Base-by-base conservation (phyloP, 2,113 vertebrate species). In the Bubo scandiacus region DNA sequence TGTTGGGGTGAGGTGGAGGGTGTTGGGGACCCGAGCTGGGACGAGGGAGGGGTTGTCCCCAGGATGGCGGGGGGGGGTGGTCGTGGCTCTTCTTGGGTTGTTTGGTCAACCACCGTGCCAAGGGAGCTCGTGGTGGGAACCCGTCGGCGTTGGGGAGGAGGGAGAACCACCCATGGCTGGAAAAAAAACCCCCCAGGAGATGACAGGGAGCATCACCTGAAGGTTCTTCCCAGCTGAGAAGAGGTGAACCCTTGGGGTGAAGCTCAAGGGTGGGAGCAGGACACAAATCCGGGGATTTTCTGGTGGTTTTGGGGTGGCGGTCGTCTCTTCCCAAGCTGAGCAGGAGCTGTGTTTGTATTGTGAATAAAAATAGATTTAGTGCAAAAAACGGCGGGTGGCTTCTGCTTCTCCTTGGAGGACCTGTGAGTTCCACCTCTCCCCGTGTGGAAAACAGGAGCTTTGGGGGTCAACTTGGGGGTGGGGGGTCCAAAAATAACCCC, bases 361-460 rank as follows among this genome's bases (percentile, higher is more conserved):
- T 91, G 81, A 95, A 94, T 94, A 71, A 91, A 94, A 84, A 54
- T 93, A 95, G 94, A 54, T 25, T 86, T 86, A 89, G 92, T 20
- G 54, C 23, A 36, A 47, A 54, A 32, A 20, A 18, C 15, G 8
- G 10, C 8, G 6, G 54, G 36, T 73, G n/a, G 68, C 45, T 47
- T n/a, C 30, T 23, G 23, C 57, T 38, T 88, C 58, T 72, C 75
- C 58, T n/a, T 7, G 40, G 55, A n/a, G 25, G 19, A 45, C 4
- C 62, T 32, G 12, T 1, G 3, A 18, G n/a, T 42, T 30, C 72
- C 36, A 9, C 16, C 54, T 43, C 43, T 40, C 34, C 17, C 43
- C 1, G 3, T 32, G 11, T 1, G 42, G 54, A 49, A 40, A 49
- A 58, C 10, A 29, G 4, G n/a, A 25, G 40, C 27, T 21, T 10